phyloP scores from a whole-genome alignment of 2,888 invertebrate genomes.

The Fissipunctia ypsillon region DNA sequence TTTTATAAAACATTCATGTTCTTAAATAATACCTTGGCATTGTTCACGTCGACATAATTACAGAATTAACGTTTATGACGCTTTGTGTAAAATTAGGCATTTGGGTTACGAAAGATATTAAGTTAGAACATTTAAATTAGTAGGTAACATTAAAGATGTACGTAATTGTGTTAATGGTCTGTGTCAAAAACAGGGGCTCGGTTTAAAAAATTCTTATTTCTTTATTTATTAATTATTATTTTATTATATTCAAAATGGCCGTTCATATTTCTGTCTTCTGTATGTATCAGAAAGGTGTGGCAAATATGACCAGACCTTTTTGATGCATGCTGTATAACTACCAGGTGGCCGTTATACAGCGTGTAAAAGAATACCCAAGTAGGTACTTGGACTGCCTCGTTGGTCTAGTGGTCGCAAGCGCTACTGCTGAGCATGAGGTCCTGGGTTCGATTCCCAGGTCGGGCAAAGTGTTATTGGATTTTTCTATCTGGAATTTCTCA shows the following conservation, averaged over 20 bases:
- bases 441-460: too few relatives aligned
- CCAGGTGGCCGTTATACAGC: too few relatives aligned
- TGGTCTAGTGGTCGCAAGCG: too few relatives aligned
- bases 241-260: conserved; percentile 6
- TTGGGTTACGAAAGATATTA: conserved; percentile 59
- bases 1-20: conserved; percentile 60
- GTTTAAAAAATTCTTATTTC: conserved; percentile 5
- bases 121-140: conserved; percentile 55
- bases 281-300: too few relatives aligned
- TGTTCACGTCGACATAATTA: conserved; percentile 61
- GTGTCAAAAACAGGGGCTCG: conserved; percentile 28
- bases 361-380: too few relatives aligned
- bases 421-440: too few relatives aligned
- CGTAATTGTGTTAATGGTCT: conserved; percentile 40
- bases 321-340: too few relatives aligned
- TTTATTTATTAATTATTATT: too few relatives aligned
- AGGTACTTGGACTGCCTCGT: too few relatives aligned
- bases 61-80: conserved; percentile 58
- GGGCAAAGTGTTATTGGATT: too few relatives aligned
- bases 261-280: neutral
- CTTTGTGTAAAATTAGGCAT: conserved; percentile 61
- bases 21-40: conserved; percentile 58
- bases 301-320: too few relatives aligned
- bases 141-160: conserved; percentile 46
- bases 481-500: too few relatives aligned